Evolutionary conservation across 2,888 invertebrate genomes (phyloP).

Genomic region (Linyphia triangularis): DNA sequence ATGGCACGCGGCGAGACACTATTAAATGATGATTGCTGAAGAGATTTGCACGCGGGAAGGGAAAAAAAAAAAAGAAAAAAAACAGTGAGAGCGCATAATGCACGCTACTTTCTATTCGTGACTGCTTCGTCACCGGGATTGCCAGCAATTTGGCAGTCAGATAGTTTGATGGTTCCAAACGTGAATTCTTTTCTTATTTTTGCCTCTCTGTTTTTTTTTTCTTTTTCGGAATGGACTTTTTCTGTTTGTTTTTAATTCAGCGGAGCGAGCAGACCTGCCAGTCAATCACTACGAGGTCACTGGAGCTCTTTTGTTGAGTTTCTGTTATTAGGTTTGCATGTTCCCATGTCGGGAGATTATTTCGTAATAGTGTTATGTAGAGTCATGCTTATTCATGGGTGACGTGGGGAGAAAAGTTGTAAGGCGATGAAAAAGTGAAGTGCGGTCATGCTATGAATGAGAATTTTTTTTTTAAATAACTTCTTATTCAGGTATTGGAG

Average conservation of each 20-base stretch:
- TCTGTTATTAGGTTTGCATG: not conserved
- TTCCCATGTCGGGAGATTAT: not conserved
- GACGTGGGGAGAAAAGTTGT: not conserved
- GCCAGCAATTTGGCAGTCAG: not conserved
- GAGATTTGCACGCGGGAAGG: too few species aligned
- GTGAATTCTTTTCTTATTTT: not conserved
- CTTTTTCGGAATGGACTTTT: not conserved
- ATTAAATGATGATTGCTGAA: too few species aligned
- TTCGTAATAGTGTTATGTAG: not conserved
- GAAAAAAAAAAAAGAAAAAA: too few species aligned
- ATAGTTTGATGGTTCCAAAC: not conserved
- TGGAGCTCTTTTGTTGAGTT: not conserved
- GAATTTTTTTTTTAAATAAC: too few species aligned
- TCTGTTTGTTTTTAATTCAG: too few species aligned
- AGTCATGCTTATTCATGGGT: not conserved
- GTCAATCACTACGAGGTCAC: not conserved
- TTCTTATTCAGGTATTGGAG: too few species aligned
- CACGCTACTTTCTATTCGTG: not conserved
- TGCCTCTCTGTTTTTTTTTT: not conserved
- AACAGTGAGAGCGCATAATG: too few species aligned
- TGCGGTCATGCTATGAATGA: too few species aligned
- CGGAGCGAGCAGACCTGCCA: not conserved
- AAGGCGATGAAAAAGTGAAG: not conserved
- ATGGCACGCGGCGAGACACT: too few species aligned
- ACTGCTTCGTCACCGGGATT: not conserved